Evolutionary conservation across 1,140 invertebrate genomes (phyloP), one percentile per base, ranked within the genome.

Genomic region (Drosophila kikkawai): DNA sequence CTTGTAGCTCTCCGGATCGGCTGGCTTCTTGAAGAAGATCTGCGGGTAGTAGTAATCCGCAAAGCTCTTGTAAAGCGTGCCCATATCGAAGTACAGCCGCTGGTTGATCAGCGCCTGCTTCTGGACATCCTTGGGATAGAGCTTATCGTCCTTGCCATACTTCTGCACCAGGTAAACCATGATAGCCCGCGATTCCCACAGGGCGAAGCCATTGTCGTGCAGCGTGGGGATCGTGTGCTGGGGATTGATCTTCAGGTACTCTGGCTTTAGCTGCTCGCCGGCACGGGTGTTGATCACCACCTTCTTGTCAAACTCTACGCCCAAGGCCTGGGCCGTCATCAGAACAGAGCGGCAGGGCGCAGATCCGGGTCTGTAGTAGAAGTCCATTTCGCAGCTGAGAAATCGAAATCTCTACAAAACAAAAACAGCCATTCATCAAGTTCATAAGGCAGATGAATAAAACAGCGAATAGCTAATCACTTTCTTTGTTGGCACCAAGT

Each of bases 61-160:
- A 50, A 95, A 94, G 26, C 94, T 91, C 41, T 94, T 93, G 85
- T 95, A 96, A 4, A 97, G 91, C 1, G 94, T 95, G 29, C 95
- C 95, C 61, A 95, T 84, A 77, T 97, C 96, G 82, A 97, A 97
- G 79, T 95, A 95, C 4, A 97, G 92, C 65, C 96, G 93, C 70
- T 96, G 95, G 83, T 97, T 95, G 1, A 97, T 94, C 0, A 96
- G 0, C 0, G 96, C 96, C 53, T 96, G 94, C 59, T 94, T 87
- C 75, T 95, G 94, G 0, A 94, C 92, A 68, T 95, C 94, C 77
- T 94, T 95, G 6, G 96, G 96, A 86, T 95, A 96, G 6, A 96
- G 92, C 34, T 92, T 92, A 82, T 94, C 95, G 64, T 94, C 85
- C 71, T 94, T 93, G 32, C 88, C 94, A 83, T 95, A 95, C 82